These are phyloP conservation scores for Struthidea cinerea DNA, from an alignment of 2,113 vertebrate genomes.

Conservation along the genomic window DNA sequence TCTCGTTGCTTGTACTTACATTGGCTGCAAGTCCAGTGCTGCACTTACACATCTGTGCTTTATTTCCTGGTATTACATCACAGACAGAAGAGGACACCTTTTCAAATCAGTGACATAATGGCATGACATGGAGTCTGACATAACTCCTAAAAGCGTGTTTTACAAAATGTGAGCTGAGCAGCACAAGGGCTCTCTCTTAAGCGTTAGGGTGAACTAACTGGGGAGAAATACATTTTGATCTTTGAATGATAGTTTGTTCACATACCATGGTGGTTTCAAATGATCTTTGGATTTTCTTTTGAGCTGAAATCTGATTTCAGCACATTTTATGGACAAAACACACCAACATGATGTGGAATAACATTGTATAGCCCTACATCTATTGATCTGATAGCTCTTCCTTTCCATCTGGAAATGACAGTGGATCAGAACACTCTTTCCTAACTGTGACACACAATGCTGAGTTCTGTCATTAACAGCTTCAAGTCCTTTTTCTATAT, in stretches of 20 bases:
- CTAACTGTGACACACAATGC: neutral
- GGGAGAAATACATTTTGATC: neutral
- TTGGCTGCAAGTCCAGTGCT: neutral
- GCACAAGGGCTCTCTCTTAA: neutral
- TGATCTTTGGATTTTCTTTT: neutral
- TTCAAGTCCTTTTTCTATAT: neutral
- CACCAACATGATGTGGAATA: neutral
- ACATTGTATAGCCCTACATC: neutral
- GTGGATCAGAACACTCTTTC: neutral
- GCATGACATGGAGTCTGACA: neutral
- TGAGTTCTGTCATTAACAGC: neutral
- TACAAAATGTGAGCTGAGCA: neutral
- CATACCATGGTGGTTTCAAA: neutral
- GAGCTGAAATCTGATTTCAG: neutral
- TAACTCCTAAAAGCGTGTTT: neutral
- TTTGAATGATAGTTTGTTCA: neutral
- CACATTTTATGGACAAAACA: neutral
- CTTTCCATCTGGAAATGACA: neutral
- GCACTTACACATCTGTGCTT: fast-evolving
- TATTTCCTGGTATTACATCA: neutral
- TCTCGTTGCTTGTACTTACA: neutral
- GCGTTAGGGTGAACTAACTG: neutral
- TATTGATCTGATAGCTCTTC: neutral
- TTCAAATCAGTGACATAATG: neutral
- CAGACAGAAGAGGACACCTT: fast-evolving